phyloP scores from a whole-genome alignment of 2,797 vertebrate genomes.

The Oryzias dopingdopingensis region DNA sequence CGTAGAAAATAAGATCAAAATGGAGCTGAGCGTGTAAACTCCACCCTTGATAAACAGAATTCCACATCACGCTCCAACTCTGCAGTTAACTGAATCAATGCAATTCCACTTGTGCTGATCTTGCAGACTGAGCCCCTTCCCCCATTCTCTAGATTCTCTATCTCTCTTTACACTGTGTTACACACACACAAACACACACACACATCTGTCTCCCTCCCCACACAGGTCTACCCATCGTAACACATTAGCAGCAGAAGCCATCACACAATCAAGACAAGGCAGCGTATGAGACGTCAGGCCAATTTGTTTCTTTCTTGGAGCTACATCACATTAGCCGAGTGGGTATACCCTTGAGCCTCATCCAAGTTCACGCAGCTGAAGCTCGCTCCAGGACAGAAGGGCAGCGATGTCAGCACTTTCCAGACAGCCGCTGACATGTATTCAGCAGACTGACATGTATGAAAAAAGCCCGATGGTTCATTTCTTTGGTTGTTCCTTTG shows the following conservation, averaged over 20 bases:
- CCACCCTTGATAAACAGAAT: conserved; percentile 78
- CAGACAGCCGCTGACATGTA: conserved; percentile 72
- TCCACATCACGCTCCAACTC: conserved; percentile 79
- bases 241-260: conserved; percentile 78
- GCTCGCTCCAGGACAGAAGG: conserved; percentile 67
- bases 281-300: conserved; percentile 76
- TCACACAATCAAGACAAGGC: conserved; percentile 79
- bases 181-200: conserved; percentile 17
- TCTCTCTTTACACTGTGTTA: conserved; percentile 14
- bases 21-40: conserved; percentile 70
- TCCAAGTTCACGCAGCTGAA: conserved; percentile 77
- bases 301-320: conserved; percentile 77
- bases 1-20: conserved; percentile 65
- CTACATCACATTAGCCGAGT: conserved; percentile 76
- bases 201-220: conserved; percentile 51
- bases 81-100: conserved; percentile 83
- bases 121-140: conserved; percentile 77
- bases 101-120: conserved; percentile 83
- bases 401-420: conserved; percentile 77
- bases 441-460: conserved; percentile 69
- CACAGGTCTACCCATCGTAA: conserved; percentile 75
- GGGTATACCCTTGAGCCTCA: conserved; percentile 80
- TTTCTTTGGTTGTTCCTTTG: conserved; percentile 27
- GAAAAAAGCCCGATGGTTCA: conserved; percentile 48
- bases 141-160: conserved; percentile 47